Conservation (phyloP, 2,888 invertebrate genomes). For the Caenorhabditis angaria region DNA sequence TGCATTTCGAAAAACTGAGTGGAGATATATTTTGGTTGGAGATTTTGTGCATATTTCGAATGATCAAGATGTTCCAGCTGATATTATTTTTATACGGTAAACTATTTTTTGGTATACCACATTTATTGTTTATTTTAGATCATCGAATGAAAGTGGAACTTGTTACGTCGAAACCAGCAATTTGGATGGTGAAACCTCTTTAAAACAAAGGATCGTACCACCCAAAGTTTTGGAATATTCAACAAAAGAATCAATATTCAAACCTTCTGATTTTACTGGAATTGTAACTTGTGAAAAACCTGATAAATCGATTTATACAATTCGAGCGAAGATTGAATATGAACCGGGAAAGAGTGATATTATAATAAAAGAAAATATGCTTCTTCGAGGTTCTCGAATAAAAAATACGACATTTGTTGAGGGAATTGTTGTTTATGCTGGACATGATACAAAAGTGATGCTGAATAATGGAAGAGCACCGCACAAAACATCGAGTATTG, state of each 20-base stretch:
- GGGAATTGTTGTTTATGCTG: constrained; percentile 94
- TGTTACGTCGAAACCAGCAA: constrained; percentile 96
- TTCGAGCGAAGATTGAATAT: constrained; percentile 79
- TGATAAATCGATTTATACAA: constrained; percentile 92
- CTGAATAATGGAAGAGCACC: constrained; percentile 94
- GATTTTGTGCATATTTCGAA: constrained; percentile 93
- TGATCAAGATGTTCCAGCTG: constrained; percentile 95
- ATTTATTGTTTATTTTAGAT: constrained; percentile 18
- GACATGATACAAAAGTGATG: constrained; percentile 97
- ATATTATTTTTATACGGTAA: constrained; percentile 78
- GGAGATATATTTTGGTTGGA: constrained; percentile 90
- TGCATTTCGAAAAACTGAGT: constrained; percentile 74
- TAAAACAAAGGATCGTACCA: constrained; percentile 82
- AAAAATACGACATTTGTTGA: constrained; percentile 96
- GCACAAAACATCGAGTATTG: constrained; percentile 80
- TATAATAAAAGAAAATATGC: constrained; percentile 86
- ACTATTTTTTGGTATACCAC: neutral
- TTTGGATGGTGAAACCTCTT: constrained; percentile 93
- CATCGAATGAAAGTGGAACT: constrained; percentile 77
- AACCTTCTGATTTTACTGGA: constrained; percentile 78
- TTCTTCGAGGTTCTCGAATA: constrained; percentile 90
- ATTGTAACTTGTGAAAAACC: constrained; percentile 91
- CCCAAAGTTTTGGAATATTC: constrained; percentile 47
- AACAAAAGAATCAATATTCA: constrained; percentile 68
- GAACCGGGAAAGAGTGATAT: constrained; percentile 70